Percentiles rank a stretch among this genome's conserved stretches.
phyloP scores from a whole-genome alignment of 2,797 vertebrate species.

The Anguilla marmorata region DNA sequence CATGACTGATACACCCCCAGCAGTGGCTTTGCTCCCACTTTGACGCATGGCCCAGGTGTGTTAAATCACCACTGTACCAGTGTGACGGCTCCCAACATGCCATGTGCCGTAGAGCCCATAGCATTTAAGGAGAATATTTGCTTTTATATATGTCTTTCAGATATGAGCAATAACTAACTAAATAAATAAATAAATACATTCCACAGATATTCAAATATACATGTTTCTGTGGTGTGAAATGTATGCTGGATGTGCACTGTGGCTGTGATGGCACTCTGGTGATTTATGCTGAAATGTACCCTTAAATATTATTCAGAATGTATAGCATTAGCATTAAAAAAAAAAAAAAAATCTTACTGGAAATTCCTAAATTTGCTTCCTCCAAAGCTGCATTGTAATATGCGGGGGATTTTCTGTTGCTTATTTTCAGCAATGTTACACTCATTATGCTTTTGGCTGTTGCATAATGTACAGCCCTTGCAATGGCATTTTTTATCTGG shows the following conservation, averaged over 20 bases:
- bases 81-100: too few relatives aligned
- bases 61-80: too few relatives aligned
- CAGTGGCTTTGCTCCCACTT: too few relatives aligned
- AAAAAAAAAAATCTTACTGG: background rate
- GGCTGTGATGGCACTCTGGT: background rate
- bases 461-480: background rate
- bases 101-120: too few relatives aligned
- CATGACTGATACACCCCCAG: too few relatives aligned
- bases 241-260: background rate
- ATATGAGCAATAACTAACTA: background rate
- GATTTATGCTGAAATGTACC: background rate
- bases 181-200: background rate
- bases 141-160: background rate
- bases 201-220: background rate
- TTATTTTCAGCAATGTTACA: background rate
- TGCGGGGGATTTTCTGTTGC: background rate
- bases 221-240: background rate
- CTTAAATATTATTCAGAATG: background rate
- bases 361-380: background rate
- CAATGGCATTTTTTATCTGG: background rate
- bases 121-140: too few relatives aligned
- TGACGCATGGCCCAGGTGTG: too few relatives aligned
- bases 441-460: background rate
- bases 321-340: background rate
- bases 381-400: background rate